Evolutionary conservation across 2,113 vertebrate genomes (phyloP).

Genomic region (Prunella himalayana): DNA sequence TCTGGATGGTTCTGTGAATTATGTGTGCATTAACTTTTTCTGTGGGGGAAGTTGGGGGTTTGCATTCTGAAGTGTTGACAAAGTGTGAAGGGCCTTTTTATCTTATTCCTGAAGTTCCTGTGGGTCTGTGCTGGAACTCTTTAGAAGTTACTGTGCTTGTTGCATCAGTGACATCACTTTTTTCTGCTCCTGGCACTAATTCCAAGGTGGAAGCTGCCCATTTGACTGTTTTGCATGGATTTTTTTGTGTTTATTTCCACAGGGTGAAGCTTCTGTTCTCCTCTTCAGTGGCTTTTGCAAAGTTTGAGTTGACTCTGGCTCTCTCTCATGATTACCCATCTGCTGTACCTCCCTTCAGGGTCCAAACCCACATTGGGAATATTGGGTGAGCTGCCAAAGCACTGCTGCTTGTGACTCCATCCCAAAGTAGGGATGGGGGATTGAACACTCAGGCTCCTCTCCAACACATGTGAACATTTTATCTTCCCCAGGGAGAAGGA

Average conservation of each 20-base stretch:
- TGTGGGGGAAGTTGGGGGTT: background rate
- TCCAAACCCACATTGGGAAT: constrained; percentile 63
- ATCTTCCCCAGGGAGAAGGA: constrained; percentile 65
- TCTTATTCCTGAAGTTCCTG: background rate
- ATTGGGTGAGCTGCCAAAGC: constrained; percentile 64
- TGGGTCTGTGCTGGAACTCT: background rate
- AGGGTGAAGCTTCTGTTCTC: constrained; percentile 77
- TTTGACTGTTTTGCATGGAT: background rate
- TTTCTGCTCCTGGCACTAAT: background rate
- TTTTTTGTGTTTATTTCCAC: background rate
- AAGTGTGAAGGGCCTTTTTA: background rate
- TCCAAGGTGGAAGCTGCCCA: background rate
- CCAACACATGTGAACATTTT: background rate
- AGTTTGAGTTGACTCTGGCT: constrained; percentile 72
- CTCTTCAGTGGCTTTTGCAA: constrained; percentile 62
- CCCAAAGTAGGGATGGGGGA: background rate
- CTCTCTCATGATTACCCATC: constrained; percentile 66
- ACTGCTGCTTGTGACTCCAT: background rate
- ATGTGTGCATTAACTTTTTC: background rate
- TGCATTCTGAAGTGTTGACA: background rate
- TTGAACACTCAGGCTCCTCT: rapidly evolving
- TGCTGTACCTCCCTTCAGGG: constrained; percentile 48
- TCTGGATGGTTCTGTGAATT: background rate
- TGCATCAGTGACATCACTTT: background rate
- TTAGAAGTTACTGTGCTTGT: background rate